Base-by-base conservation (phyloP, 2,888 invertebrate genomes). In the Xestobium rufovillosum region DNA sequence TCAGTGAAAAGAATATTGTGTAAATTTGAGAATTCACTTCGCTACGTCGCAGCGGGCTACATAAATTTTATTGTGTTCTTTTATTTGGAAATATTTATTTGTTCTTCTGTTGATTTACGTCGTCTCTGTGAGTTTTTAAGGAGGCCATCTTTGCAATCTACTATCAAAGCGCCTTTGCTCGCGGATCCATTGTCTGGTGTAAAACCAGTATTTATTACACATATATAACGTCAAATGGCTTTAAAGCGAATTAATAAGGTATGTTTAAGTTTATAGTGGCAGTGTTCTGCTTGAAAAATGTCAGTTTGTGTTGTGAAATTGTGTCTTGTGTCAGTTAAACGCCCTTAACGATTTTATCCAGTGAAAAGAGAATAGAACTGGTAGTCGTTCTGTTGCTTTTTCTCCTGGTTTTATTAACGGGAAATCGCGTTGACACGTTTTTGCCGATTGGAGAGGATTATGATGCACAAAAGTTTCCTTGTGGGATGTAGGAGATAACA, bases 231-330 rank as follows among this genome's bases (percentile, higher is more conserved):
- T 73, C 75, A 80, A 81, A 89, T 89, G 89, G 89, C 89, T 80
- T 85, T 89, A 84, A 89, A 89, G 83, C 83, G 89, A 85, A 89
- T 89, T 80, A 89, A 89, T 81, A 89, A 89, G 88, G 85, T 85
- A 80, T 68, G 80, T 78, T 71, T 67, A 61, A 56, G 56, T 54
- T 53, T 47, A 41, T 50, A 47, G 43, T 51, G 48, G 40, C 49
- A 40, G 41, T 51, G 42, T 38, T 47, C 42, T 43, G 34, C 36
- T 44, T 45, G 37, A 39, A 43, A 45, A 47, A 47, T 43, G 47
- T 37, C 43, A 34, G 34, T 44, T 44, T 49, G 44, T 45, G 39
- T 43, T 32, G 39, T 42, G 41, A 44, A 43, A 45, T 34, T 35
- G 48, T 45, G 51, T 51, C 52, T 52, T 53, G 41, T 49, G 45